Evolutionary conservation across 2,797 vertebrate species (phyloP).

Genomic region (Lycodopsis pacificus): DNA sequence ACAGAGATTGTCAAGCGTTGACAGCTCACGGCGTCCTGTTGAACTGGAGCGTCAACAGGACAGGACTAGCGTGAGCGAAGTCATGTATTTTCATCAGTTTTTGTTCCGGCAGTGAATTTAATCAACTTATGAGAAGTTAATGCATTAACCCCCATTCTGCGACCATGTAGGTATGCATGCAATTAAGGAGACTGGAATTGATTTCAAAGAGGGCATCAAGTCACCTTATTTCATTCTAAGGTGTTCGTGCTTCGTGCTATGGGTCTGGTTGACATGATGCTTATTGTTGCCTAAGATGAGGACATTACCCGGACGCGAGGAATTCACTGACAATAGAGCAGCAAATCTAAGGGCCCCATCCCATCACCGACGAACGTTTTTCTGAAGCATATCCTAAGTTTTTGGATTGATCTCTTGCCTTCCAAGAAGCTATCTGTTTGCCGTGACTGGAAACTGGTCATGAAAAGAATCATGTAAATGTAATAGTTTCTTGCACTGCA

Average conservation of each 20-base stretch:
- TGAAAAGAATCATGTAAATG: not conserved
- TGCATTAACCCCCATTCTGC: not conserved
- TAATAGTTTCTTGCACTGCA: not conserved
- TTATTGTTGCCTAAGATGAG: slow-evolving; percentile 5
- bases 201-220: slow-evolving; percentile 1
- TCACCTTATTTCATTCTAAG: not conserved
- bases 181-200: slow-evolving; percentile 2
- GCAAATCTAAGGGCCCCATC: not conserved
- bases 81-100: not conserved
- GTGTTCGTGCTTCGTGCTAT: not conserved
- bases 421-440: not conserved
- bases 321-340: not conserved
- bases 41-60: not conserved
- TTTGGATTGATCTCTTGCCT: not conserved
- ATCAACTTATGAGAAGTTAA: not conserved
- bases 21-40: not conserved
- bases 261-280: not conserved
- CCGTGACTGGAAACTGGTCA: not conserved
- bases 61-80: not conserved
- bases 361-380: not conserved
- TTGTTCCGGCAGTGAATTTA: not conserved
- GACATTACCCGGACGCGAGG: not conserved
- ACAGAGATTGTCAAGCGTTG: not conserved
- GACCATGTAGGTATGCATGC: not conserved
- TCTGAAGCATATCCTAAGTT: not conserved